Conservation (phyloP, 2,797 vertebrate species). For the Anabas testudineus region DNA sequence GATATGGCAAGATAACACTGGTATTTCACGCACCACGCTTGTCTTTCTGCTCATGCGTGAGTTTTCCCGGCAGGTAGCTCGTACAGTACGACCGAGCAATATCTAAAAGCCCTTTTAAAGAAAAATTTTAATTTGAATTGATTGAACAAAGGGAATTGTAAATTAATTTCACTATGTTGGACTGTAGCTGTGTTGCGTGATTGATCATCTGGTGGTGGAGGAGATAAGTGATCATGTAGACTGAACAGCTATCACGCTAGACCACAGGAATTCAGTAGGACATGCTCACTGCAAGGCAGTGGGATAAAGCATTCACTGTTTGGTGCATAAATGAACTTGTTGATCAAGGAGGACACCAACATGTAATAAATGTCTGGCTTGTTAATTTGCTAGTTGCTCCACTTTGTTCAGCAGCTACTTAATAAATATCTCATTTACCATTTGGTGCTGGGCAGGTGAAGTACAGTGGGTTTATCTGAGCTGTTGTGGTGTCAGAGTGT, state of each 20-base stretch:
- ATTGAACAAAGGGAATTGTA: not conserved
- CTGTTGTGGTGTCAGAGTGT: not conserved
- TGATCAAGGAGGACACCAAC: not conserved
- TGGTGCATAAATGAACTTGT: not conserved
- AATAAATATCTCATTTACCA: not conserved
- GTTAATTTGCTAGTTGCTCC: not conserved
- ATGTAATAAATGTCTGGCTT: not conserved
- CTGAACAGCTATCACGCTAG: constrained; percentile 35
- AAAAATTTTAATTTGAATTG: constrained; percentile 8
- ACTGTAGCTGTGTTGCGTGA: constrained; percentile 33
- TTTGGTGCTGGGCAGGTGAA: not conserved
- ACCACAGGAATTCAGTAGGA: constrained; percentile 14
- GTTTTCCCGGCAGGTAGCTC: not conserved
- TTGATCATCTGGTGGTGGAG: constrained; percentile 36
- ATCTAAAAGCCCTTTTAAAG: not conserved
- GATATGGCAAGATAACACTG: constrained; percentile 60
- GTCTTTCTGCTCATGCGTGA: constrained; percentile 9
- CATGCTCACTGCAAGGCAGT: not conserved
- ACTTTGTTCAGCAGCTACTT: not conserved
- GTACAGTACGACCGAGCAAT: not conserved
- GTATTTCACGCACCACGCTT: constrained; percentile 45
- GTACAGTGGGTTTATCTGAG: not conserved
- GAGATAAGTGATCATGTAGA: constrained; percentile 47
- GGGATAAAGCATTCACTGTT: not conserved
- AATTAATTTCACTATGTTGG: not conserved